Evolutionary conservation across 2,797 vertebrate species (phyloP), one percentile per base, ranked within the genome.

Genomic region (Hybognathus amarus): DNA sequence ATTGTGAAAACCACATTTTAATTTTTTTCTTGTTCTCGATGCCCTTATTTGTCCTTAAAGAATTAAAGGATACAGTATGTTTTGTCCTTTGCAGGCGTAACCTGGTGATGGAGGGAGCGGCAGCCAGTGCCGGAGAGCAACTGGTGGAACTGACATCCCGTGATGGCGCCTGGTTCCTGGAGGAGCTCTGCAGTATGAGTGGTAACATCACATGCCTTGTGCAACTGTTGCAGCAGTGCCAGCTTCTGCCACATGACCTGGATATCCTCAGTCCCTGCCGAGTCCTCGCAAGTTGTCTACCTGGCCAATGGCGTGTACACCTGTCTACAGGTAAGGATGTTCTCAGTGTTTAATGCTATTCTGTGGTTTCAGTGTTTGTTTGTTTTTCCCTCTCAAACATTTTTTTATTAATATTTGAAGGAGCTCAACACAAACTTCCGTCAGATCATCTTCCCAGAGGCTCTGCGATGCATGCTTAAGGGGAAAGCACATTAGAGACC

Each of bases 361-460:
- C 33, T 2, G 50, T 75, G 52, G 6, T n/a, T 38, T 56, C 4
- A 38, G 12, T 68, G 74, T 27, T 13, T 24, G 1, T 3, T 56
- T n/a, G 2, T 27, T 50, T 18, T n/a, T 1, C 2, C 13, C 38
- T 11, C 47, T 54, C 27, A 54, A 36, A 15, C 20, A 22, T 24
- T 22, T 24, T n/a, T 71, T 13, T 18, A 15, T 77, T 50, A 18
- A n/a, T 36, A 17, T 71, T 47, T 33, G 59, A 85, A 98, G 98
- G 98, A 99, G 79, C 92, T 99, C 89, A 99, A 99, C 93, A 96
- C 97, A 83, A 99, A 99, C 93, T 99, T 99, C 92, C 95, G 96
- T 78, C 98, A 99, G 95, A 99, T 99, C 86, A 99, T 99, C 92
- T 98, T 98, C 80, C 98, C 98, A 9, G 98, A 99, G 92, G 98